Percentiles rank a stretch among this genome's conserved stretches.
phyloP scores from a whole-genome alignment of 2,797 vertebrate genomes.

The Gallinago nigripennis region DNA sequence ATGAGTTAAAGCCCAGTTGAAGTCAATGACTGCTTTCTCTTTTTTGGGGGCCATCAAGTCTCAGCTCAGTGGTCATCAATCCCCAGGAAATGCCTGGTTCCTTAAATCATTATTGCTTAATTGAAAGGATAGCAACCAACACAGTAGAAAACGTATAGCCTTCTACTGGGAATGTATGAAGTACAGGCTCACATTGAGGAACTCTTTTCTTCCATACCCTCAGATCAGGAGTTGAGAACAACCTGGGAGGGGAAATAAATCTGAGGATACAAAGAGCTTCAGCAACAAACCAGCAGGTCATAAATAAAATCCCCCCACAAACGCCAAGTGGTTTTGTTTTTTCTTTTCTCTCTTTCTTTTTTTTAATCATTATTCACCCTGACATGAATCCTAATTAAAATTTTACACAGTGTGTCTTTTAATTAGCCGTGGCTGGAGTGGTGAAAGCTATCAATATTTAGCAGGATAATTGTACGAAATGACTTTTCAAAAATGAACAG shows the following conservation, averaged over 20 bases:
- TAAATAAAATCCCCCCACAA: conserved; percentile 53
- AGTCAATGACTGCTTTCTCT: not conserved
- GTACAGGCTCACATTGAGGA: not conserved
- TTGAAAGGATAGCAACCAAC: conserved; percentile 23
- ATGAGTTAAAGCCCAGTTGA: not conserved
- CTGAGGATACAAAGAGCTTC: conserved; percentile 38
- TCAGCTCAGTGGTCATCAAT: not conserved
- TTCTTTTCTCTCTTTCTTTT: not conserved
- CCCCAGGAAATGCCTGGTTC: conserved; percentile 5
- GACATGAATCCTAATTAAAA: conserved; percentile 79
- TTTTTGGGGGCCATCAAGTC: not conserved
- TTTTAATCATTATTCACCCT: conserved; percentile 58
- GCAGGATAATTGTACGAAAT: conserved; percentile 77
- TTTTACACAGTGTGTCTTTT: conserved; percentile 78
- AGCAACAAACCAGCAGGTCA: conserved; percentile 39
- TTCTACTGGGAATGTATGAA: not conserved
- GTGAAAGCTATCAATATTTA: conserved; percentile 80
- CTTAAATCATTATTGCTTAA: not conserved
- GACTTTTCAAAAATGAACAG: conserved; percentile 76
- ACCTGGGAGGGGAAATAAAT: conserved; percentile 53
- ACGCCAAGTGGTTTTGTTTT: not conserved
- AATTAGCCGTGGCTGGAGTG: conserved; percentile 72
- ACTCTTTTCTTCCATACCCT: not conserved
- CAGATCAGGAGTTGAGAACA: conserved; percentile 15
- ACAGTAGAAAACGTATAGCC: not conserved